Evolutionary conservation across 1,140 invertebrate species (phyloP).

Genomic region (Chionoecetes opilio): DNA sequence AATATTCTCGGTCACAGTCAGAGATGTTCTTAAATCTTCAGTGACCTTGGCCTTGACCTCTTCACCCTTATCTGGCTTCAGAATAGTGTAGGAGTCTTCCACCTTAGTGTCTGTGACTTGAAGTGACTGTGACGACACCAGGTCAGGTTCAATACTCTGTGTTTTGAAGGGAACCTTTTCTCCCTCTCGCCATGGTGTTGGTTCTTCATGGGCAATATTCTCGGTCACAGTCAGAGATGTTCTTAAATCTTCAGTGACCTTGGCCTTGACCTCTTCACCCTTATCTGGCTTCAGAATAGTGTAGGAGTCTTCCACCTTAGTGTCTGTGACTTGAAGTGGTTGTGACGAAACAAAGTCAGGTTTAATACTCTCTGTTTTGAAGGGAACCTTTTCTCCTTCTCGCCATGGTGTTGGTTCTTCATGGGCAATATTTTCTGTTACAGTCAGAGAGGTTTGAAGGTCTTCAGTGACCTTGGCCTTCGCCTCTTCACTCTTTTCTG

Average conservation of each 20-base stretch:
- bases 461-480: slow-evolving; percentile 54
- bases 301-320: slow-evolving; percentile 53
- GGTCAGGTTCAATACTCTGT: slow-evolving; percentile 58
- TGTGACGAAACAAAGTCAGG: slow-evolving; percentile 40
- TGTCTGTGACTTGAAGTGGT: slow-evolving; percentile 50
- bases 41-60: slow-evolving; percentile 57
- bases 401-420: slow-evolving; percentile 51
- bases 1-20: slow-evolving; percentile 65
- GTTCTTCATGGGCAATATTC: slow-evolving; percentile 58
- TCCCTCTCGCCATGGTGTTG: slow-evolving; percentile 54
- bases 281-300: slow-evolving; percentile 35
- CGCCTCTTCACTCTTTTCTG: slow-evolving; percentile 16
- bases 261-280: slow-evolving; percentile 40
- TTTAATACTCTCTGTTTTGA: slow-evolving; percentile 51
- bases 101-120: slow-evolving; percentile 61
- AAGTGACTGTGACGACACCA: slow-evolving; percentile 49
- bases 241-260: slow-evolving; percentile 48
- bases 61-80: slow-evolving; percentile 50
- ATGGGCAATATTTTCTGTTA: slow-evolving; percentile 61
- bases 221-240: slow-evolving; percentile 64
- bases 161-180: slow-evolving; percentile 70
- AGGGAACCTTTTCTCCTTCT: slow-evolving; percentile 52
- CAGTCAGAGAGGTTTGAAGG: slow-evolving; percentile 58
- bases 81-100: slow-evolving; percentile 54
- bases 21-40: slow-evolving; percentile 60